These are phyloP conservation scores for Tuta absoluta DNA, from an alignment of 2,888 invertebrate genomes.

Conservation along the genomic window DNA sequence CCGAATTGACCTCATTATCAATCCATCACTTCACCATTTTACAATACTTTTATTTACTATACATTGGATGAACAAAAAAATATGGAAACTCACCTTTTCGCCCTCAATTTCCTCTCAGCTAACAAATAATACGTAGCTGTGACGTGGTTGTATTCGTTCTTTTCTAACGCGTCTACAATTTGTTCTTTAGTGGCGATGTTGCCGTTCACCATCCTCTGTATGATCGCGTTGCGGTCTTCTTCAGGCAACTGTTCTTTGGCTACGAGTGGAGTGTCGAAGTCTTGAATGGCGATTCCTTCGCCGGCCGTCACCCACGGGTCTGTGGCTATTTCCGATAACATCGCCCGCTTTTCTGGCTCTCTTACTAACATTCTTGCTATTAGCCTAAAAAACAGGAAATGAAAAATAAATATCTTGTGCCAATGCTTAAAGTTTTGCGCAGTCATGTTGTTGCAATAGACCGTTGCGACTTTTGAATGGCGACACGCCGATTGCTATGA, in stretches of 20 bases:
- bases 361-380: conserved; percentile 96
- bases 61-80: background rate
- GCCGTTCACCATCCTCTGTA: conserved; percentile 98
- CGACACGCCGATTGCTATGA: background rate
- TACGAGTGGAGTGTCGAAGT: conserved; percentile 89
- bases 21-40: too few species aligned
- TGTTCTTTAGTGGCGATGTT: conserved; percentile 96
- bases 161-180: conserved; percentile 95
- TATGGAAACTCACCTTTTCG: conserved; percentile 80
- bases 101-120: conserved; percentile 94
- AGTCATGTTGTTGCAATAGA: background rate
- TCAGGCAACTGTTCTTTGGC: conserved; percentile 94
- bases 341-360: conserved; percentile 95
- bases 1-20: too few species aligned
- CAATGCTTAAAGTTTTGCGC: background rate
- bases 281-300: conserved; percentile 77
- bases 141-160: conserved; percentile 98
- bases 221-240: conserved; percentile 94
- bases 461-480: background rate
- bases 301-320: conserved; percentile 91
- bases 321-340: conserved; percentile 91
- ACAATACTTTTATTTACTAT: too few species aligned
- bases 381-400: conserved; percentile 83
- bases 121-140: conserved; percentile 98
- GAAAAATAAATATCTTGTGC: too few species aligned